A percentile compares a stretch with the other conserved stretches of the same genome.
Conservation (phyloP, 1,140 invertebrate genomes). For the Triops cancriformis region DNA sequence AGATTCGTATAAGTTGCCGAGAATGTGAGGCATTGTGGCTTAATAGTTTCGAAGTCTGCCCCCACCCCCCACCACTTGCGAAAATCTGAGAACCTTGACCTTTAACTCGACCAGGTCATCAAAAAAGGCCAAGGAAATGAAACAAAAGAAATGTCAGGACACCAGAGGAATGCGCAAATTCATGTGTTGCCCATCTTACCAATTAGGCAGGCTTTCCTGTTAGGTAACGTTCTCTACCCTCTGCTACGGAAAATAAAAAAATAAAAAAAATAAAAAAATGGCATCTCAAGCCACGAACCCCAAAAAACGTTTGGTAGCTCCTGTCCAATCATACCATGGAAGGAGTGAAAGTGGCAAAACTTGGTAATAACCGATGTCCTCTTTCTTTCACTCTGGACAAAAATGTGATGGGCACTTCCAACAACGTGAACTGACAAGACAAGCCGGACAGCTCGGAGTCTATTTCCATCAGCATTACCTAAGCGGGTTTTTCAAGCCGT, state of each 20-base stretch:
- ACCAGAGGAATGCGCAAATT: not conserved
- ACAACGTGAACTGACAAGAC: not conserved
- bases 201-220: no score
- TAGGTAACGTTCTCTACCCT: no score
- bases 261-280: no score
- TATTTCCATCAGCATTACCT: not conserved
- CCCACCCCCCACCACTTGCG: not conserved
- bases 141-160: not conserved
- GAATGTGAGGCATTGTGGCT: not conserved
- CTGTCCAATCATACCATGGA: not conserved
- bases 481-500: not conserved
- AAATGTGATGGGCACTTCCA: not conserved
- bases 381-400: not conserved
- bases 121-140: not conserved
- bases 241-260: no score
- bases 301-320: not conserved
- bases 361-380: not conserved
- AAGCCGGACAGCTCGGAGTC: not conserved
- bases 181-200: not conserved
- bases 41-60: not conserved
- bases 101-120: not conserved
- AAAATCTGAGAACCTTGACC: not conserved
- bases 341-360: not conserved
- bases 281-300: no score
- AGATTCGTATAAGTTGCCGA: not conserved